phyloP scores from a whole-genome alignment of 2,888 invertebrate species.

The Andrena bicolor region DNA sequence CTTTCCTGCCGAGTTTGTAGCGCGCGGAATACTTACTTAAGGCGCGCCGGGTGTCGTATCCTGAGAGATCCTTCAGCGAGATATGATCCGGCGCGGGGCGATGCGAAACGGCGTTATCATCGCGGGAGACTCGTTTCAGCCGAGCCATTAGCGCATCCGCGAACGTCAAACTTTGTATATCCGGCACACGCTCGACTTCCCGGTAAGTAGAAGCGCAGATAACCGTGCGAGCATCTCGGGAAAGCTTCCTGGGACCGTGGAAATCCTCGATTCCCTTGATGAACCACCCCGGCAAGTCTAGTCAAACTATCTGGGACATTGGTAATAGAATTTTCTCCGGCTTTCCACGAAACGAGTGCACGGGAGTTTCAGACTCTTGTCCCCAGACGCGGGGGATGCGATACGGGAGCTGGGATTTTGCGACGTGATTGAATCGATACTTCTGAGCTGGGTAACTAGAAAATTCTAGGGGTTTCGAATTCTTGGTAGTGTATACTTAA shows the following conservation, averaged over 20 bases:
- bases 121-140: conserved; percentile 67
- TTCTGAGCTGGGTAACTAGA: too few relatives aligned
- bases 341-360: neutral
- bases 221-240: conserved; percentile 39
- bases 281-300: conserved; percentile 13
- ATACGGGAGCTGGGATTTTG: neutral
- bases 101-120: conserved; percentile 64
- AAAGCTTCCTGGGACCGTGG: conserved; percentile 4
- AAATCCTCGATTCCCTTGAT: conserved; percentile 38
- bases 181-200: conserved; percentile 55
- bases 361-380: neutral
- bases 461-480: too few relatives aligned
- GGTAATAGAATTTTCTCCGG: conserved; percentile 22
- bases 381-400: neutral
- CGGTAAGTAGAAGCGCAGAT: conserved; percentile 60
- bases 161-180: conserved; percentile 71
- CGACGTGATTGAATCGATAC: neutral
- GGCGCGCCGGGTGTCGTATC: conserved; percentile 57
- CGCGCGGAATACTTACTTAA: conserved; percentile 60
- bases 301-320: neutral
- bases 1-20: conserved; percentile 23
- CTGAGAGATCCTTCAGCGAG: conserved; percentile 67
- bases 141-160: conserved; percentile 69
- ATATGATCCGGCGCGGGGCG: conserved; percentile 62
- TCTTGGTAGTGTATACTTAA: too few relatives aligned